Evolutionary conservation across 37 sponge, comb jelly and placozoan species (phyloP), one percentile per base, ranked within the genome.

Genomic region (Agelas oroides): DNA sequence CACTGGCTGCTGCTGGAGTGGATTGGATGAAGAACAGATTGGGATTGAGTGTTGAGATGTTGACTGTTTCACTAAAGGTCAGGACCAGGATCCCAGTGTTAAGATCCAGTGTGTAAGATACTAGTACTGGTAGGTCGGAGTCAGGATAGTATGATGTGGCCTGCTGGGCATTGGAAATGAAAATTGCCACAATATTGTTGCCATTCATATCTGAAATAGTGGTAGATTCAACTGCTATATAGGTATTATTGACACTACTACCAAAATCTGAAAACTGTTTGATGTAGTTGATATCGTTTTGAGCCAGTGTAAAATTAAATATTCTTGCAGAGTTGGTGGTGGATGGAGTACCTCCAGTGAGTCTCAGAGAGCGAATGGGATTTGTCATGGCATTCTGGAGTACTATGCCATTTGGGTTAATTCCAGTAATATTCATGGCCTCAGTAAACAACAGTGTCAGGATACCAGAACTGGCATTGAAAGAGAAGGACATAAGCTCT

Each of bases 51-150:
- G 86, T 53, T 32, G 87, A 31, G 0, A 89, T 70, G 46, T 81
- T 90, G 32, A 96, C 81, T 19, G 91, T 92, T 61, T 96, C 96
- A 59, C 70, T 85, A 57, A 96, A 96, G 25, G 81, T 90, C 15
- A 96, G 71, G 1, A 33, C 63, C 5, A 96, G 65, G 21, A 11
- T 68, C 1, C 90, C 93, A 20, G 38, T 37, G 53, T 96, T 78
- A 53, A 92, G 74, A 61, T 96, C 88, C n/a, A 96, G 76, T 1
- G 69, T 58, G 80, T 84, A 96, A 3, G 80, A 70, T n/a, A 70
- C 73, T 37, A 97, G 70, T 5, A 53, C 58, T 46, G 96, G 96
- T 52, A 91, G 82, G 36, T 87, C 73, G n/a, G 71, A 80, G 80
- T 96, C 96, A 23, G 90, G 90, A 57, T 67, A 89, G 34, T 82